Evolutionary conservation across 2,888 invertebrate species (phyloP).

Genomic region (Dinocampus coccinellae): DNA sequence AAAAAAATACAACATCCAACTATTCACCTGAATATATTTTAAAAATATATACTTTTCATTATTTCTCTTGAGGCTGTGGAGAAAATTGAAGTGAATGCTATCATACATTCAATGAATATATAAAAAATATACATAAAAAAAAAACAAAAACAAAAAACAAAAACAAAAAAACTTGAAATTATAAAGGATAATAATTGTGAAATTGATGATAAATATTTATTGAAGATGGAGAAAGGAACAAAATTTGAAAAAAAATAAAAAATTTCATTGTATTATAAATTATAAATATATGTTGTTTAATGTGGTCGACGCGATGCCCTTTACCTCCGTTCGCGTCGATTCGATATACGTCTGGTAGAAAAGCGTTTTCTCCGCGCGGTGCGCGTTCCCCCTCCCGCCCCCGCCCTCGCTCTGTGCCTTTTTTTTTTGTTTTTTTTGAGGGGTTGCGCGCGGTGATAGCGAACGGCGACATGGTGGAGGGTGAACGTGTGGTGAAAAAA

Average conservation of each 20-base stretch:
- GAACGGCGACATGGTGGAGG: constrained; percentile 28
- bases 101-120: not conserved
- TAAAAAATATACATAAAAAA: not conserved
- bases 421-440: too few species aligned
- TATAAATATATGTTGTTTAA: not conserved
- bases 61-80: not conserved
- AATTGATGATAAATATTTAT: not conserved
- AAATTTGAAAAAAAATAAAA: too few species aligned
- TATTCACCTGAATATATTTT: not conserved
- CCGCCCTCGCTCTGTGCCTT: too few species aligned
- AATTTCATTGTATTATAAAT: not conserved
- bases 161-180: not conserved
- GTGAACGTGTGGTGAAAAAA: constrained; percentile 12
- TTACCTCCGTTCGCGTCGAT: constrained; percentile 53
- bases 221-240: not conserved
- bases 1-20: not conserved
- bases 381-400: constrained; percentile 41
- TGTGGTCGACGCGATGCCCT: constrained; percentile 45
- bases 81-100: not conserved
- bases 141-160: not conserved
- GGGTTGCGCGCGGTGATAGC: constrained; percentile 45
- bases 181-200: not conserved
- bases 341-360: constrained; percentile 56
- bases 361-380: constrained; percentile 47
- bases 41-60: not conserved